phyloP scores from a whole-genome alignment of 2,113 vertebrate species.

The Sphyrna mokarran region DNA sequence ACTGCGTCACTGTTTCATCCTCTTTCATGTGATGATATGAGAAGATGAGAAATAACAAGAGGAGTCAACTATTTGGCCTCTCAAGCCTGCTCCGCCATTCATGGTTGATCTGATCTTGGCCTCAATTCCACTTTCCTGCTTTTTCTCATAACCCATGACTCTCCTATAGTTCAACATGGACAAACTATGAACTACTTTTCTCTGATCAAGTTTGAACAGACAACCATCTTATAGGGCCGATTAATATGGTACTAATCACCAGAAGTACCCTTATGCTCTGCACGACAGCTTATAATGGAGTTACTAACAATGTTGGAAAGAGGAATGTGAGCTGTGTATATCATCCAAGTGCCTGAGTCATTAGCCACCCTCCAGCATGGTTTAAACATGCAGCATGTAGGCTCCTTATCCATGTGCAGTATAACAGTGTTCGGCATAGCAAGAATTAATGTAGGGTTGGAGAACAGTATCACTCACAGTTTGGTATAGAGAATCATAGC shows the following conservation, averaged over 20 bases:
- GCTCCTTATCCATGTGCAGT: background rate
- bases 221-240: background rate
- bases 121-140: too few relatives aligned
- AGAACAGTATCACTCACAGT: too few relatives aligned
- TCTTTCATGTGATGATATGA: background rate
- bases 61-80: too few relatives aligned
- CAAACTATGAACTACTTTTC: background rate
- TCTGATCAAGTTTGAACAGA: background rate
- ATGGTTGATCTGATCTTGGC: too few relatives aligned
- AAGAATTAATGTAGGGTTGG: too few relatives aligned
- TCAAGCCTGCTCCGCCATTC: too few relatives aligned
- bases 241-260: background rate
- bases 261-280: background rate
- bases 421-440: too few relatives aligned
- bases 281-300: background rate
- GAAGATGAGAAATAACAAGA: too few relatives aligned
- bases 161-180: background rate
- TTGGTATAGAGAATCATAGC: too few relatives aligned
- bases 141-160: too few relatives aligned
- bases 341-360: background rate
- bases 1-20: background rate
- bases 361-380: background rate
- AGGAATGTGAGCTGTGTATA: background rate
- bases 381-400: background rate
- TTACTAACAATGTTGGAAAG: background rate